Conservation (phyloP, 2,113 vertebrate genomes). For the Microcebus murinus region DNA sequence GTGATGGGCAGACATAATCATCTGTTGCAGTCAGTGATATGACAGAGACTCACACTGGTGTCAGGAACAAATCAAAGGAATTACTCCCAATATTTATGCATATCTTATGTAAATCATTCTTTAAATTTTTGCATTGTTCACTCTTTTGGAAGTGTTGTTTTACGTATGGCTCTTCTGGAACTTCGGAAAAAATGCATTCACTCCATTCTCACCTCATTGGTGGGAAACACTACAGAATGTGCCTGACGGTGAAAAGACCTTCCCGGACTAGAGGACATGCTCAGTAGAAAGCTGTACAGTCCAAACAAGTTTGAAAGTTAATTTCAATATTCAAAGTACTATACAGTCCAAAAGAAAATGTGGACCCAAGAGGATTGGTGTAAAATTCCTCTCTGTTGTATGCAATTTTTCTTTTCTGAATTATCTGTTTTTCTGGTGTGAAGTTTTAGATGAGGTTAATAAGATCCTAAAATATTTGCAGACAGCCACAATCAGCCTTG, state of each 20-base stretch:
- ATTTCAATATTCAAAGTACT: background rate
- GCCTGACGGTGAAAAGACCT: background rate
- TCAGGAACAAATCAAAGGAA: background rate
- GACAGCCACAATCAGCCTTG: background rate
- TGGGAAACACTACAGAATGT: background rate
- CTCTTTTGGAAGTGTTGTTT: background rate
- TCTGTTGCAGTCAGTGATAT: too few species aligned
- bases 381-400: background rate
- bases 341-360: background rate
- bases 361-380: background rate
- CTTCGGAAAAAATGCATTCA: background rate
- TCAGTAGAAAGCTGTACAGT: background rate
- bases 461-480: background rate
- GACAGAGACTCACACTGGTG: background rate
- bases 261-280: background rate
- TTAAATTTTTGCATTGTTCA: background rate
- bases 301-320: slow-evolving; percentile 4
- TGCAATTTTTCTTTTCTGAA: background rate
- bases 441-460: background rate
- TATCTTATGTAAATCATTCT: background rate
- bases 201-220: background rate
- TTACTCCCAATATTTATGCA: background rate
- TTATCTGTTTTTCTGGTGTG: background rate
- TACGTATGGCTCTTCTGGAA: background rate
- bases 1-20: background rate